These are phyloP conservation scores for Cossypha niveicapilla DNA, from an alignment of 2,797 vertebrate genomes.

Conservation along the genomic window DNA sequence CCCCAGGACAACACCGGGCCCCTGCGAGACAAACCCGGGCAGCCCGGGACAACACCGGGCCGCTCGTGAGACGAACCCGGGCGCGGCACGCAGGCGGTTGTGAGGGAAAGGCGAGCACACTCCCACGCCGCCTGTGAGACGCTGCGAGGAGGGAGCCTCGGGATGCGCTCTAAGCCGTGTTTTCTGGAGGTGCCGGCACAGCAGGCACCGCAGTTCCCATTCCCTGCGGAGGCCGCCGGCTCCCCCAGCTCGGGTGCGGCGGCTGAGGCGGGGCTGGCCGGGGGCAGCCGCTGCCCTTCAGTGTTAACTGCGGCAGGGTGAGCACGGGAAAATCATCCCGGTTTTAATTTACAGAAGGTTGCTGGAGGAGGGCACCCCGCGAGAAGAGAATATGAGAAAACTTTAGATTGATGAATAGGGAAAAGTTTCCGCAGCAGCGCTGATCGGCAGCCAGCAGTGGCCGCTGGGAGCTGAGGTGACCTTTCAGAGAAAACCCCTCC, in stretches of 20 bases:
- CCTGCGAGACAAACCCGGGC: background rate
- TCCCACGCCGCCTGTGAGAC: background rate
- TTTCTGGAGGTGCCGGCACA: background rate
- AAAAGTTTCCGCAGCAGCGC: background rate
- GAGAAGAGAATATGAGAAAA: background rate
- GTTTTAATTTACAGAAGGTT: background rate
- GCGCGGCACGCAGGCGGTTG: fast-evolving
- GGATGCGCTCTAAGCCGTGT: background rate
- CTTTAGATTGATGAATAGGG: background rate
- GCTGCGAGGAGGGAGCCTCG: background rate
- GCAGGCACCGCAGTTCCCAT: fast-evolving
- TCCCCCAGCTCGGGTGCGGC: background rate
- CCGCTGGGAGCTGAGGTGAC: background rate
- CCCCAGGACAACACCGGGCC: too few species aligned
- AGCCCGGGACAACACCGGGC: background rate
- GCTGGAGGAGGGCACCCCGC: background rate
- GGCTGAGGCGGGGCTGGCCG: background rate
- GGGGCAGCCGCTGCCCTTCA: background rate
- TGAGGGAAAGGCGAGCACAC: background rate
- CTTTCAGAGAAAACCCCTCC: background rate
- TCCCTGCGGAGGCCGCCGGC: background rate
- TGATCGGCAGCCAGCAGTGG: background rate
- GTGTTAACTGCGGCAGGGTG: background rate
- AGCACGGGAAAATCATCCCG: background rate
- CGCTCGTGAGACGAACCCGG: fast-evolving